Evolutionary conservation across 1,140 invertebrate species (phyloP), one percentile per base, ranked within the genome.

Genomic region (Drosophila pruinosa): DNA sequence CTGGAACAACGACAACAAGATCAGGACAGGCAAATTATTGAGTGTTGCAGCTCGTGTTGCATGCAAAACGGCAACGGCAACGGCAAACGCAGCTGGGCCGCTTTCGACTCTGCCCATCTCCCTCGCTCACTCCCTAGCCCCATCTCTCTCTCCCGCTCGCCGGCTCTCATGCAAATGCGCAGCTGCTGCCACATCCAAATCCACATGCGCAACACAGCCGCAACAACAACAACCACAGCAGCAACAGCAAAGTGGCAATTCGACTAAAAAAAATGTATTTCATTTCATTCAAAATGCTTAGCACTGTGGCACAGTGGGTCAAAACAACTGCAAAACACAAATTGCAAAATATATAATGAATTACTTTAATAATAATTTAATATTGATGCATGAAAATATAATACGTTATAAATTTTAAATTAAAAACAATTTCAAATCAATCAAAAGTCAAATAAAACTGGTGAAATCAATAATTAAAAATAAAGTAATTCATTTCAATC

Each of bases 1-100:
- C 59, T 54, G 43, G 48, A 41, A 34, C 52, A 54, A 26, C 75
- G 45, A 34, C 45, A 68, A 72, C 56, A 41, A 77, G 48, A 41
- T 54, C 65, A 54, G 59, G 76, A 76, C 79, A 75, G 77, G 81
- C 77, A 86, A 86, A 86, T 86, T 86, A 86, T 86, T 79, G 69
- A 86, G 82, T 86, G 81, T 81, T 86, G 81, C 82, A 72, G 82
- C 82, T 86, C 82, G 80, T 85, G 82, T 86, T 86, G 82, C 82
- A 86, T 82, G 82, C 57, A 41, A n/a, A 53, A 53, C 38, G 21
- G 6, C 43, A 12, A 39, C 47, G 34, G 47, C 50, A 28, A 28
- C 7, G 54, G 56, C 45, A 50, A 63, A 53, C 22, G 45, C 24
- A 31, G 47, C 47, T 43, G 41, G 21, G 19, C 41, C 41, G 41